A percentile compares a stretch with the other conserved stretches of the same genome.
These are phyloP conservation scores for Sebastes schlegelii DNA, from an alignment of 2,113 vertebrate species.

Conservation along the genomic window DNA sequence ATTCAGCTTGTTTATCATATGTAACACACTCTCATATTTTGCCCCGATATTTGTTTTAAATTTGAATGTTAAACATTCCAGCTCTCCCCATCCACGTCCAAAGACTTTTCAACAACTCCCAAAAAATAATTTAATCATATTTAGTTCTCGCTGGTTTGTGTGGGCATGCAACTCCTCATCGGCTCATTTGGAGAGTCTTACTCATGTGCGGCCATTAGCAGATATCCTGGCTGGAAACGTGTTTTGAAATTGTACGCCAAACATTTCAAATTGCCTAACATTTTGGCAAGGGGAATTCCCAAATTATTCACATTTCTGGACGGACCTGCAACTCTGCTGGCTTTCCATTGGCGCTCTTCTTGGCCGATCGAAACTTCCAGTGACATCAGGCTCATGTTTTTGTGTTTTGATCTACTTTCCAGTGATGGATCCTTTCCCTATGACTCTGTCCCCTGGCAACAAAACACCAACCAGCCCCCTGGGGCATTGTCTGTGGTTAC, in stretches of 20 bases:
- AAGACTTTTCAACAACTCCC: conserved; percentile 28
- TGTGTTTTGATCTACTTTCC: conserved; percentile 66
- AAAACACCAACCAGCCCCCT: conserved; percentile 97
- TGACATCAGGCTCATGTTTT: conserved; percentile 57
- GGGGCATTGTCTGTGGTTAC: conserved; percentile 98
- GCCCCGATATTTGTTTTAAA: conserved; percentile 53
- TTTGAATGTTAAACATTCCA: conserved; percentile 52
- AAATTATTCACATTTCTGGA: conserved; percentile 54
- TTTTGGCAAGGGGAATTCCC: conserved; percentile 47
- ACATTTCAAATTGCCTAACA: conserved; percentile 47
- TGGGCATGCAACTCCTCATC: conserved; percentile 4
- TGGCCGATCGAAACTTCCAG: conserved; percentile 24
- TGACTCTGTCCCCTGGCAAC: conserved; percentile 99
- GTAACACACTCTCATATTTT: conserved; percentile 48
- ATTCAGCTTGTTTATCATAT: conserved; percentile 62
- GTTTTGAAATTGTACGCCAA: conserved; percentile 54
- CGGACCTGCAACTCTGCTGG: conserved; percentile 9
- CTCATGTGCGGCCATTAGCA: conserved; percentile 36
- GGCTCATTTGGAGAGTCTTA: conserved; percentile 28
- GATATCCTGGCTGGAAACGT: conserved; percentile 46
- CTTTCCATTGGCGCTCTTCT: conserved; percentile 22
- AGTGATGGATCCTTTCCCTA: conserved; percentile 99
- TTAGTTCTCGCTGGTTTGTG: conserved; percentile 1
- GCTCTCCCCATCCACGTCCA: conserved; percentile 5
- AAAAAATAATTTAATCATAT: conserved; percentile 18